A percentile compares a stretch with the other conserved stretches of the same genome.
Evolutionary conservation across 2,113 vertebrate genomes (phyloP).

Genomic region (Alethe castanea): DNA sequence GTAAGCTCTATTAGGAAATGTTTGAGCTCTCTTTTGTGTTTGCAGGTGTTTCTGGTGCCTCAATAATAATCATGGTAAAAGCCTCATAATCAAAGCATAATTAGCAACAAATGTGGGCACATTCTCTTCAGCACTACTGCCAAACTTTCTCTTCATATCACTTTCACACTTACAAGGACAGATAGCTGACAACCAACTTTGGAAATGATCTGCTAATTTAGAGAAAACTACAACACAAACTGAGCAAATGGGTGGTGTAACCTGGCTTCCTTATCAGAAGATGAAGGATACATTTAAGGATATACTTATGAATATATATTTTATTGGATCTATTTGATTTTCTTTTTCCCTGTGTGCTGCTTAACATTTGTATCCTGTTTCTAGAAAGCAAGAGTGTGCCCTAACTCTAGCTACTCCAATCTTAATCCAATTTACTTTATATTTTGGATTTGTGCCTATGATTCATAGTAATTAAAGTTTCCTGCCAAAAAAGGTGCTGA

Average conservation of each 20-base stretch:
- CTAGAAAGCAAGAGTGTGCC: neutral
- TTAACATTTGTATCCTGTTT: neutral
- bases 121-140: neutral
- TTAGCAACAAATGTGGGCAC: neutral
- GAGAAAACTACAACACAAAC: neutral
- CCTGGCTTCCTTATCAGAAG: neutral
- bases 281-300: neutral
- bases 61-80: neutral
- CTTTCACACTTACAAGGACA: neutral
- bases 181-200: neutral
- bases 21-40: neutral
- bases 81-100: neutral
- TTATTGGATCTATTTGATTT: neutral
- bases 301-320: neutral
- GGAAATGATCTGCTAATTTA: neutral
- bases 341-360: neutral
- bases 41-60: neutral
- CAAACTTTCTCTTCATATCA: neutral
- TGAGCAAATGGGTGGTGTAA: neutral
- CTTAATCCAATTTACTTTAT: neutral
- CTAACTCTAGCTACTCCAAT: neutral
- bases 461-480: constrained; percentile 3
- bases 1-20: neutral
- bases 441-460: neutral
- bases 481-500: neutral